Evolutionary conservation across 2,888 invertebrate species (phyloP).

Genomic region (Sinotaia quadrata): DNA sequence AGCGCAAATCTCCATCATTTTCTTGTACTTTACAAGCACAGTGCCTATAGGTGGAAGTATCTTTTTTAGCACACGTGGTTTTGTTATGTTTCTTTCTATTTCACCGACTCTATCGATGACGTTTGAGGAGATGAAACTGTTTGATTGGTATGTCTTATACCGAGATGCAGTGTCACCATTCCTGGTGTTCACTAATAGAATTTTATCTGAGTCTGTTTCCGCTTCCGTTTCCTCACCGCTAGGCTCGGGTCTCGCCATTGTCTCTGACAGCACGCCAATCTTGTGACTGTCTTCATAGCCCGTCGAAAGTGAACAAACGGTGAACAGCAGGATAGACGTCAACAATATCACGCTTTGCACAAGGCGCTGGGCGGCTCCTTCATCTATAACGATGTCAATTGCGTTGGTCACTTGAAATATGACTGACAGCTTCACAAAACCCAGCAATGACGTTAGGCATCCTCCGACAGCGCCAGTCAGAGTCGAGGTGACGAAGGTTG

Average conservation of each 20-base stretch:
- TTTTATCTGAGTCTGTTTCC: too few species aligned
- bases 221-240: too few species aligned
- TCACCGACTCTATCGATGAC: too few species aligned
- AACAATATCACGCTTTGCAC: slow-evolving; percentile 3
- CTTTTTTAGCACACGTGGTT: too few species aligned
- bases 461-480: slow-evolving; percentile 19
- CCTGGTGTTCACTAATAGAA: too few species aligned
- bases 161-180: too few species aligned
- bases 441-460: slow-evolving; percentile 20
- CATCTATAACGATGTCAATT: slow-evolving; percentile 13
- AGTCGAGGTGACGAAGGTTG: slow-evolving; percentile 9
- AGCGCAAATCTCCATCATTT: background rate
- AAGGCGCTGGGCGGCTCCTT: slow-evolving; percentile 18
- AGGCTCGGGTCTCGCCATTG: too few species aligned
- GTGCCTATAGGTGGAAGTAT: too few species aligned
- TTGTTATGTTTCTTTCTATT: too few species aligned
- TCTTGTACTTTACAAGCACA: background rate
- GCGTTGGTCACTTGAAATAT: background rate
- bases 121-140: too few species aligned
- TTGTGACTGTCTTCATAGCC: slow-evolving; percentile 2
- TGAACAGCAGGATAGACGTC: background rate
- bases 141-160: too few species aligned
- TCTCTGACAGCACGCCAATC: too few species aligned
- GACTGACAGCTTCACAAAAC: slow-evolving; percentile 11
- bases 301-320: background rate